These are phyloP conservation scores for Lutraria rhynchaena DNA, from an alignment of 1,140 invertebrate species.

Conservation along the genomic window DNA sequence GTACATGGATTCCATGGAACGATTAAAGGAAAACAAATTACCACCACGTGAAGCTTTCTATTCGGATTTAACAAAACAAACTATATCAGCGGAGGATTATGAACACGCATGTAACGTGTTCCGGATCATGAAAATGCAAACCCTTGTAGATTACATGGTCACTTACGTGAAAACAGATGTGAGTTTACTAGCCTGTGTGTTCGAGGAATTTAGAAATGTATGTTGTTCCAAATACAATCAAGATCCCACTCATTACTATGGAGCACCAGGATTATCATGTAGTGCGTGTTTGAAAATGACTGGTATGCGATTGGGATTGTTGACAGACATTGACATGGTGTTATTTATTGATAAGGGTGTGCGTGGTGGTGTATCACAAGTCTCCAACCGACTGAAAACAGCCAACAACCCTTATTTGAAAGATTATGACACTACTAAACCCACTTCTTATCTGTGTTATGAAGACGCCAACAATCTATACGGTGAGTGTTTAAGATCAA, in stretches of 20 bases:
- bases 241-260: conserved; percentile 57
- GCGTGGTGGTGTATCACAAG: conserved; percentile 40
- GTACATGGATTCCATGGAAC: conserved; percentile 31
- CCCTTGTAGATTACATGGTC: conserved; percentile 52
- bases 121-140: conserved; percentile 14
- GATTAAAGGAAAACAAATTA: conserved; percentile 53
- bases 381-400: conserved; percentile 29
- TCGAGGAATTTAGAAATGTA: conserved; percentile 54
- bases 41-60: conserved; percentile 36
- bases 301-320: conserved; percentile 44
- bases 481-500: no score
- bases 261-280: conserved; percentile 65
- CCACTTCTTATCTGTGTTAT: no score
- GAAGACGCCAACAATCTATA: not conserved
- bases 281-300: conserved; percentile 69
- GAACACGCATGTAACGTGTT: conserved; percentile 52
- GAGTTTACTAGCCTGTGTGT: conserved; percentile 44
- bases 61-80: conserved; percentile 10
- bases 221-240: conserved; percentile 29
- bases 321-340: conserved; percentile 54
- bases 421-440: no score
- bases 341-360: conserved; percentile 56
- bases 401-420: not conserved
- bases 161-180: conserved; percentile 61
- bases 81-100: conserved; percentile 56